Evolutionary conservation across 2,888 invertebrate species (phyloP), one percentile per base, ranked within the genome.

Genomic region (Spialia ferax): DNA sequence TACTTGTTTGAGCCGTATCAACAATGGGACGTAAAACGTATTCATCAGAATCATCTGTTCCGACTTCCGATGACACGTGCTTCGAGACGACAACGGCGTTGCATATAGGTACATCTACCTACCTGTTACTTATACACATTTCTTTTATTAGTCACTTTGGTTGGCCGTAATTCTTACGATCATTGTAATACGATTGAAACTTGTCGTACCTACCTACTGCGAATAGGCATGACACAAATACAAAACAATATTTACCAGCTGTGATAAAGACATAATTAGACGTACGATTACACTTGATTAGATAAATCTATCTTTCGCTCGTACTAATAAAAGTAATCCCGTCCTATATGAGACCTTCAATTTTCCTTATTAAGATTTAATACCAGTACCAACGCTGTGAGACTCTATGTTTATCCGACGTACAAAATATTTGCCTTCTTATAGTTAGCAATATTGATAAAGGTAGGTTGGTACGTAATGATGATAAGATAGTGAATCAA

Each of bases 11-110:
- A 84, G 86, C 20, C 48, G 48, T 86, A 87, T 86, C 86, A 89
- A 93, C 93, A 91, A 93, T 91, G 88, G 88, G 86, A 90, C 87
- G 87, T 88, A 88, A 91, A 91, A 81, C 81, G 86, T 89, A 88
- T 92, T 90, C 88, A 88, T 86, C 83, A 74, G 84, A 84, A 85
- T 88, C 87, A 87, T 89, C 87, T 87, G 89, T 87, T 86, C 79
- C 82, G 79, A 81, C 79, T 79, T 79, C 79, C 81, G 82, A 79
- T 75, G 80, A 79, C 84, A 83, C 84, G 86, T 85, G 86, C 80
- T 79, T 76, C 77, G 75, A 78, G 59, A 76, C 77, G 75, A 78
- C 59, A 63, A 52, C 57, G 48, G 13, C 22, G 18, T n/a, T 48
- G 10, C 50, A 57, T 23, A 57, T 23, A 23, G 15, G 1, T 20